These are phyloP conservation scores for Cossypha polioptera DNA, from an alignment of 2,797 vertebrate species.

Conservation along the genomic window DNA sequence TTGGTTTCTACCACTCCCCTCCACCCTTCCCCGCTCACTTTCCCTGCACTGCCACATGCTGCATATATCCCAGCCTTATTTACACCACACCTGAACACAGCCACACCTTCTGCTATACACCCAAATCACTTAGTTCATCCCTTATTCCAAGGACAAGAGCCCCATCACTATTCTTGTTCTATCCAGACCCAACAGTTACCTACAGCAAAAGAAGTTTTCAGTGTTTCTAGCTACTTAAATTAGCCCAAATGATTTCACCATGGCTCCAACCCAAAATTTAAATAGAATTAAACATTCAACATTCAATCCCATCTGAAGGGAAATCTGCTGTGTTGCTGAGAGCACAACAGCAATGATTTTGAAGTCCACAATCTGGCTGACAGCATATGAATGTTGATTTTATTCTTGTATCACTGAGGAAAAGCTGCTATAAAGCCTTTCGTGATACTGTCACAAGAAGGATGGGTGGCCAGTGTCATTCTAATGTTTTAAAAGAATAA, in stretches of 20 bases:
- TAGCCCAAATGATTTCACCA: neutral
- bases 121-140: slow-evolving; percentile 82
- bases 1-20: slow-evolving; percentile 78
- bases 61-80: slow-evolving; percentile 83
- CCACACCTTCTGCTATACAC: slow-evolving; percentile 72
- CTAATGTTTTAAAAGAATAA: neutral
- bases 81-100: slow-evolving; percentile 72
- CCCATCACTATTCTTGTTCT: slow-evolving; percentile 74
- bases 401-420: neutral
- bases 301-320: neutral
- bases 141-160: slow-evolving; percentile 80
- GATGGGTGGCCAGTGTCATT: neutral
- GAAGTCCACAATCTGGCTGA: neutral
- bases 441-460: neutral
- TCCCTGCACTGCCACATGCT: slow-evolving; percentile 75
- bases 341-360: neutral
- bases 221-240: slow-evolving; percentile 62
- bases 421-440: neutral
- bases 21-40: slow-evolving; percentile 71
- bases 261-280: neutral
- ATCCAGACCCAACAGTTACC: slow-evolving; percentile 65
- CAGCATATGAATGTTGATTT: neutral
- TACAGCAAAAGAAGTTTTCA: slow-evolving; percentile 64
- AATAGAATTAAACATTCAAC: neutral
- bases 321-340: neutral